Evolutionary conservation across 2,888 invertebrate species (phyloP).

Genomic region (Pollenia amentaria): DNA sequence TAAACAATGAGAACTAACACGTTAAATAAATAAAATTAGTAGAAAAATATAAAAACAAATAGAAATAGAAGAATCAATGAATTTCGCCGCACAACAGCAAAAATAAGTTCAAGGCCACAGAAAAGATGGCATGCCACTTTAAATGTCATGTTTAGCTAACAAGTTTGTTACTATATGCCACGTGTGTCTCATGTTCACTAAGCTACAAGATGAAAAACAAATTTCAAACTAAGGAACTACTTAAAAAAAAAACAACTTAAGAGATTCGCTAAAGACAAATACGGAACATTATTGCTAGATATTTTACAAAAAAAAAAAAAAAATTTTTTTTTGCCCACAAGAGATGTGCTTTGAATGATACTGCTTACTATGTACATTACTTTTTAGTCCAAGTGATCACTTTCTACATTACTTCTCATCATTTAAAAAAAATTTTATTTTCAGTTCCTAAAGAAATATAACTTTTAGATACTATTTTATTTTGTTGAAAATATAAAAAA

Average conservation of each 20-base stretch:
- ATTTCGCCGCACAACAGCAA: constrained; percentile 1
- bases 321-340: no score
- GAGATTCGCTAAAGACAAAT: no score
- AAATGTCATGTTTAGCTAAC: constrained; percentile 40
- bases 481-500: no score
- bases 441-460: no score
- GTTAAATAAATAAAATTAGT: neutral
- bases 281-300: no score
- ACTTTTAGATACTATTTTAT: no score
- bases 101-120: constrained; percentile 50
- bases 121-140: constrained; percentile 20
- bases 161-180: constrained; percentile 27
- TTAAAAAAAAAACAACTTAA: neutral
- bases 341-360: no score
- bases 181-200: neutral
- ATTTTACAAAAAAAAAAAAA: no score
- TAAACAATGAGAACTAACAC: neutral
- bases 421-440: no score
- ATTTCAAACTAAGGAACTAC: neutral
- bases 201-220: neutral
- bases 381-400: no score
- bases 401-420: no score
- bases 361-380: no score
- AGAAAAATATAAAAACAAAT: neutral
- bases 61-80: neutral